These are phyloP conservation scores for Wasmannia auropunctata DNA, from an alignment of 1,140 invertebrate genomes.

Conservation along the genomic window DNA sequence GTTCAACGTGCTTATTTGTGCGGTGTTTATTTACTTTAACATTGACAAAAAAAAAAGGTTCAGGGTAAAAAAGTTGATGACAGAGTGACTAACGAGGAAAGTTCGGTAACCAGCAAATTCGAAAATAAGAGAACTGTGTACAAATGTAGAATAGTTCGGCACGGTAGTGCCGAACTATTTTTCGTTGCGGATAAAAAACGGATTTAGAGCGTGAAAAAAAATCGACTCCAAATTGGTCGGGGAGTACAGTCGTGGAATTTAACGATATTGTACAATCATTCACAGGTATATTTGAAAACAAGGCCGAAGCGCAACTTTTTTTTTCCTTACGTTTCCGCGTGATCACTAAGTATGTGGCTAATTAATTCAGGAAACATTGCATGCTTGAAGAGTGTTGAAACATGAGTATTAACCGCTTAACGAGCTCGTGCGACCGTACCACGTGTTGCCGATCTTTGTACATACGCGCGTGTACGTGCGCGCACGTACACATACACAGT, in stretches of 20 bases:
- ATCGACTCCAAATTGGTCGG: slow-evolving; percentile 5
- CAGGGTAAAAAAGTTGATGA: background rate
- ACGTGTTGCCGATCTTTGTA: slow-evolving; percentile 46
- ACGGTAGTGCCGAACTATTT: slow-evolving; percentile 16
- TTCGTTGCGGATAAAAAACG: slow-evolving; percentile 25
- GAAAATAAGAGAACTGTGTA: slow-evolving; percentile 24
- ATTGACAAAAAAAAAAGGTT: slow-evolving; percentile 33
- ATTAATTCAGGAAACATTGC: slow-evolving; percentile 27
- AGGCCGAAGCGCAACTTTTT: background rate
- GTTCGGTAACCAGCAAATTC: slow-evolving; percentile 23
- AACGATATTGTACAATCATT: background rate
- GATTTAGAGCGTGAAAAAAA: slow-evolving; percentile 29
- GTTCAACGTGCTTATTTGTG: no score
- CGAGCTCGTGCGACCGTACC: slow-evolving; percentile 25
- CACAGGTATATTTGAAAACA: background rate
- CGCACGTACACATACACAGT: background rate
- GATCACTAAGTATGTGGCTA: background rate
- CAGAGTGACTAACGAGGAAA: slow-evolving; percentile 50
- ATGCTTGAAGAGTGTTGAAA: background rate
- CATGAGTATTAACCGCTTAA: slow-evolving; percentile 32
- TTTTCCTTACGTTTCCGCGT: background rate
- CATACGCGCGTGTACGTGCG: slow-evolving; percentile 6
- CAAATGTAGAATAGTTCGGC: slow-evolving; percentile 16
- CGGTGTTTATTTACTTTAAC: slow-evolving; percentile 10
- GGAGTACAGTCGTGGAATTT: background rate